Conservation (phyloP, 2,797 vertebrate species). For the Chloroceryle amazona region DNA sequence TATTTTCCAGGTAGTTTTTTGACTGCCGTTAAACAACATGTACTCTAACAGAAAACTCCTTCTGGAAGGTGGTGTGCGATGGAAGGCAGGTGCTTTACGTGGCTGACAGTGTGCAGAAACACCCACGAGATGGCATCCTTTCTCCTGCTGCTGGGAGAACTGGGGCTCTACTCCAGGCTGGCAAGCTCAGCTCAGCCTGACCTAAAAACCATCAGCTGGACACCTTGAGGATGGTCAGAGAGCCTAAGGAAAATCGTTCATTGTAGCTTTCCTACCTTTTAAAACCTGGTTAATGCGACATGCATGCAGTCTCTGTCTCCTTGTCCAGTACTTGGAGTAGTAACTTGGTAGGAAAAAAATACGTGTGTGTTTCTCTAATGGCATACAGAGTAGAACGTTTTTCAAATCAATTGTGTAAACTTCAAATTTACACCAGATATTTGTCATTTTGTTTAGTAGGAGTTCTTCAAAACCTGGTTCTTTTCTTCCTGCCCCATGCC, state of each 20-base stretch:
- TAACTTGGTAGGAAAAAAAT: background rate
- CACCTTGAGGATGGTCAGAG: background rate
- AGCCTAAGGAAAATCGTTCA: accelerated
- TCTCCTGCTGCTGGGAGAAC: background rate
- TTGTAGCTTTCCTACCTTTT: background rate
- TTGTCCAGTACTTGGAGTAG: background rate
- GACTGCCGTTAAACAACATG: background rate
- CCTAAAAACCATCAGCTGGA: background rate
- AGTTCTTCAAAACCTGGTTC: background rate
- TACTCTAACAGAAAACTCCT: background rate
- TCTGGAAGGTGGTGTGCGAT: background rate
- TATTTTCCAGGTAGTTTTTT: background rate
- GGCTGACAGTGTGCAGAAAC: background rate
- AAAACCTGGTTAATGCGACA: background rate
- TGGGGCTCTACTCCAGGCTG: background rate
- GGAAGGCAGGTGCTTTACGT: accelerated
- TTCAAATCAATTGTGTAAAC: background rate
- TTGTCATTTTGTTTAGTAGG: background rate
- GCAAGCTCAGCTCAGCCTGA: background rate
- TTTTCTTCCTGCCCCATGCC: background rate
- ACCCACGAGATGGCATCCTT: slow-evolving; percentile 46
- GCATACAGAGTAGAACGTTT: background rate
- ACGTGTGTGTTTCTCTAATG: background rate
- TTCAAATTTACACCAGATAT: accelerated
- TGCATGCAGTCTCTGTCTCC: accelerated